phyloP scores from a whole-genome alignment of 1,140 invertebrate species.

The Octopus sinensis region DNA sequence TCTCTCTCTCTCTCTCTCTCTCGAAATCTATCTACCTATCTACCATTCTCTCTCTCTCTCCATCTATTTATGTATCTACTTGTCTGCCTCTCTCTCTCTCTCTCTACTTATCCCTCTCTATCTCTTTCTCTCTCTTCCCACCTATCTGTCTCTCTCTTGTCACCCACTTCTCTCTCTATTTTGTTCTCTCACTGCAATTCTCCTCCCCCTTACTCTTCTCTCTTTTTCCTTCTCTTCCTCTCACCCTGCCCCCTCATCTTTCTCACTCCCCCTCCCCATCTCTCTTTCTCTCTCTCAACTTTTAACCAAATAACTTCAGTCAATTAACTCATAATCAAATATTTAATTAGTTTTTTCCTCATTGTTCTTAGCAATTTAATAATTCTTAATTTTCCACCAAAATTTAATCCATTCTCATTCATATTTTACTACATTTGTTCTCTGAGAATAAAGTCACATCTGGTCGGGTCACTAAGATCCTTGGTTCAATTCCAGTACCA shows the following conservation, averaged over 20 bases:
- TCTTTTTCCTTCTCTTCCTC: neutral
- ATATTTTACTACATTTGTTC: too few species aligned
- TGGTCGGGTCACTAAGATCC: too few species aligned
- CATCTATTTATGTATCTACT: neutral
- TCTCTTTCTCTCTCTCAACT: constrained; percentile 9
- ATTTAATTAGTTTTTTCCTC: neutral
- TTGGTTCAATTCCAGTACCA: too few species aligned
- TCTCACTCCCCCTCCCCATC: constrained; percentile 11
- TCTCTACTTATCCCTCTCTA: neutral
- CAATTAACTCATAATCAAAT: too few species aligned
- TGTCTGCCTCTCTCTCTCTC: constrained; percentile 19
- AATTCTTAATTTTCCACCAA: neutral
- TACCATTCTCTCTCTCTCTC: neutral
- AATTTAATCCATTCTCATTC: too few species aligned
- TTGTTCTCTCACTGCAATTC: neutral
- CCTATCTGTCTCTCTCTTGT: neutral
- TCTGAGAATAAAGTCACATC: too few species aligned
- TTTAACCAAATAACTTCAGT: neutral
- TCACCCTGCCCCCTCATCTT: neutral
- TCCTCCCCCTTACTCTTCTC: neutral
- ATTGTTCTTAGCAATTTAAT: neutral
- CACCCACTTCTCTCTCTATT: constrained; percentile 10
- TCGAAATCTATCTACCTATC: constrained; percentile 1
- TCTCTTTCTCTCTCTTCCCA: neutral
- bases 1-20: constrained; percentile 21